A percentile compares a stretch with the other conserved stretches of the same genome.
Evolutionary conservation across 2,113 vertebrate genomes (phyloP).

Genomic region (Solea senegalensis): DNA sequence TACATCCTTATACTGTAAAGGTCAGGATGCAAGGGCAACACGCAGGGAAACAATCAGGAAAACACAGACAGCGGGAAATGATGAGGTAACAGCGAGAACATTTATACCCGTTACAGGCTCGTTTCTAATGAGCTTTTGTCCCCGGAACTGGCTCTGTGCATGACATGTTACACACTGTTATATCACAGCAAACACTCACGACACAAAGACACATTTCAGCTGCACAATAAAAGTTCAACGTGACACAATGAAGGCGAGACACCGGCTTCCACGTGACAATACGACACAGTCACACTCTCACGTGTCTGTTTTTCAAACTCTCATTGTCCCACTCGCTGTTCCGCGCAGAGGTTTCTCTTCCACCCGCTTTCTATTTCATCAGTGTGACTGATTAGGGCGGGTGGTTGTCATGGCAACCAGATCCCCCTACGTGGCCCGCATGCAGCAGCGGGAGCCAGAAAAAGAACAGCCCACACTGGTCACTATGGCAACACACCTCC

Average conservation of each 20-base stretch:
- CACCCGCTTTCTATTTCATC: slow-evolving; percentile 23
- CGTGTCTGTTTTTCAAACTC: slow-evolving; percentile 4
- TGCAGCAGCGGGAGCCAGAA: slow-evolving; percentile 69
- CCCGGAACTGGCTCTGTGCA: neutral
- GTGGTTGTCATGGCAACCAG: slow-evolving; percentile 64
- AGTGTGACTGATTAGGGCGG: slow-evolving; percentile 54
- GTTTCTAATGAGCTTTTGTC: neutral
- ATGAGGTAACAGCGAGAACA: neutral
- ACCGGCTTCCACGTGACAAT: neutral
- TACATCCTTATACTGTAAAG: slow-evolving; percentile 47
- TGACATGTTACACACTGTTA: neutral
- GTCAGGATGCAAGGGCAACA: slow-evolving; percentile 21
- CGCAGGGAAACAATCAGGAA: slow-evolving; percentile 25
- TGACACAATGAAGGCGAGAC: accelerated
- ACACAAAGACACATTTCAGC: neutral
- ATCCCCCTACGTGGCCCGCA: slow-evolving; percentile 61
- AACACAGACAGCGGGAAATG: neutral
- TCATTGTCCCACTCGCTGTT: slow-evolving; percentile 37
- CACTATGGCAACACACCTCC: slow-evolving; percentile 73
- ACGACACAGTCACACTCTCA: neutral
- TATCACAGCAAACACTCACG: neutral
- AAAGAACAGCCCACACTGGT: slow-evolving; percentile 79
- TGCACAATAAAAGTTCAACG: neutral
- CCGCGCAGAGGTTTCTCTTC: slow-evolving; percentile 1
- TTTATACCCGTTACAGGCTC: neutral